Evolutionary conservation across 2,797 vertebrate species (phyloP).

Genomic region (Hirundo rustica): DNA sequence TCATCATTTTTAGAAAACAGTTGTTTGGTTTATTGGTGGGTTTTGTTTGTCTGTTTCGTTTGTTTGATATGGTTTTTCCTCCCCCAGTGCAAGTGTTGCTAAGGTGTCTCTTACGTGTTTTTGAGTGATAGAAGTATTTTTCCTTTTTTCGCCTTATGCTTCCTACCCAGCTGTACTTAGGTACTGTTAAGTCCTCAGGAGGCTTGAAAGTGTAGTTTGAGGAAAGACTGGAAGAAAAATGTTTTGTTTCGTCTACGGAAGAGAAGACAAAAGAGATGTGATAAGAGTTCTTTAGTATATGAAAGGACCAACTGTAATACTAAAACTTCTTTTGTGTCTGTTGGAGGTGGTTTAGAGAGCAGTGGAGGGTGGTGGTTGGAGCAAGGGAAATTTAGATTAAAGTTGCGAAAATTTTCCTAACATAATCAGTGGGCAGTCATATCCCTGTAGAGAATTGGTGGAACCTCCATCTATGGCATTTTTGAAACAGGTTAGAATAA

Average conservation of each 20-base stretch:
- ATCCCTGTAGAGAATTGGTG: neutral
- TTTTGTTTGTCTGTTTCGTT: neutral
- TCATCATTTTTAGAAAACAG: neutral
- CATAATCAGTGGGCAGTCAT: neutral
- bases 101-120: neutral
- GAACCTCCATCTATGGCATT: neutral
- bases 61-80: neutral
- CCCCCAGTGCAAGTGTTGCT: neutral
- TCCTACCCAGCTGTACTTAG: neutral
- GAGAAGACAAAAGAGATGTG: neutral
- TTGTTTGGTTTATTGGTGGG: neutral
- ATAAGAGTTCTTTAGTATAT: neutral
- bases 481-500: neutral
- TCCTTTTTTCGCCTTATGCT: neutral
- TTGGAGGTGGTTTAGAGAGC: neutral
- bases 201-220: neutral
- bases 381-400: neutral
- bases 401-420: neutral
- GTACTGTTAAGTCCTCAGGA: neutral
- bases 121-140: neutral
- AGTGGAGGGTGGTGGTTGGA: neutral
- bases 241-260: neutral
- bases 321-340: neutral
- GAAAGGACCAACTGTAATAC: neutral
- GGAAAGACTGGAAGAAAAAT: neutral